A percentile compares a stretch with the other conserved stretches of the same genome.
Conservation (phyloP, 2,797 vertebrate species). For the Chelidonichthys spinosus region DNA sequence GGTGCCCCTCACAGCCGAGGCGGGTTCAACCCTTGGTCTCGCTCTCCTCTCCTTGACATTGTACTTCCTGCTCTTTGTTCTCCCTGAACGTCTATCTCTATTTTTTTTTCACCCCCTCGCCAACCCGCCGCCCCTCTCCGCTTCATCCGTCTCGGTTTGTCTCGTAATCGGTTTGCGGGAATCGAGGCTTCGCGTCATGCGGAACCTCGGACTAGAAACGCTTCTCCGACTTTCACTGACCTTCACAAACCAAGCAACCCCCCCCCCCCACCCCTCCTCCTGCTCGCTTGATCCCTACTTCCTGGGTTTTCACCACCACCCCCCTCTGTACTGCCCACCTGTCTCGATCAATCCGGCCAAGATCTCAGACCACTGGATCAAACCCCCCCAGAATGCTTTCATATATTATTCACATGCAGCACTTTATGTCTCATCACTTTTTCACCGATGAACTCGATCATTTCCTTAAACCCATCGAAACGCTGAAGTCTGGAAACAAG, state of each 20-base stretch:
- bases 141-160: constrained; percentile 67
- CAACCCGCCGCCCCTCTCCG: constrained; percentile 14
- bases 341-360: constrained; percentile 67
- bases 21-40: constrained; percentile 71
- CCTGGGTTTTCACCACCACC: constrained; percentile 14
- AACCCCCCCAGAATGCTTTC: not conserved
- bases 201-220: too few species aligned
- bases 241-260: constrained; percentile 47
- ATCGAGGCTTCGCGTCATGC: not conserved
- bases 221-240: constrained; percentile 64
- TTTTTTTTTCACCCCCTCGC: constrained; percentile 47
- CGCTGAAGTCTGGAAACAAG: not conserved
- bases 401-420: not conserved
- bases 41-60: constrained; percentile 48
- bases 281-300: constrained; percentile 30
- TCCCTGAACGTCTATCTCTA: constrained; percentile 54
- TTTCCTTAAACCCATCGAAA: too few species aligned
- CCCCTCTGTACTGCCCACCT: constrained; percentile 57
- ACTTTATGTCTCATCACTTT: too few species aligned
- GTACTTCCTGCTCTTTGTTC: constrained; percentile 68
- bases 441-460: too few species aligned
- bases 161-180: constrained; percentile 47
- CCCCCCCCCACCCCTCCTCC: constrained; percentile 19
- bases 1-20: constrained; percentile 85
- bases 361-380: constrained; percentile 23